These are phyloP conservation scores for Sylvicola cinctus DNA, from an alignment of 2,888 invertebrate genomes.

Conservation along the genomic window DNA sequence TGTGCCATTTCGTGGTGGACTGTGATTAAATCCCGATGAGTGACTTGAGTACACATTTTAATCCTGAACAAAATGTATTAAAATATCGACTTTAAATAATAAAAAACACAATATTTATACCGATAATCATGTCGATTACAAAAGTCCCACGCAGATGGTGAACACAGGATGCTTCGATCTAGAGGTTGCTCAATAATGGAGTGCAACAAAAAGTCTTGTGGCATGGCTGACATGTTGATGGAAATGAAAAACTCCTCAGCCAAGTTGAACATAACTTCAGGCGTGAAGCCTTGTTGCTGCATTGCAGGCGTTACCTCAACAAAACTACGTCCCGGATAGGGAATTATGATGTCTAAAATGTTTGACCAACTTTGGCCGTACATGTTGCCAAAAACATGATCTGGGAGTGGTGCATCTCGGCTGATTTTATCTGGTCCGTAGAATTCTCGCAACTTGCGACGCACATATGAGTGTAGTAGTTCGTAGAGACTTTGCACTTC, in stretches of 20 bases:
- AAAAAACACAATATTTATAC: constrained; percentile 22
- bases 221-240: constrained; percentile 69
- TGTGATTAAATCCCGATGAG: constrained; percentile 68
- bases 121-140: constrained; percentile 74
- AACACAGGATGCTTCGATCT: constrained; percentile 60
- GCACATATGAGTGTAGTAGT: constrained; percentile 71
- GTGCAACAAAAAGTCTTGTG: constrained; percentile 71
- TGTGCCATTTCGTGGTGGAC: constrained; percentile 88
- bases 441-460: constrained; percentile 58
- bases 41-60: constrained; percentile 72
- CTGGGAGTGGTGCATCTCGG: constrained; percentile 61
- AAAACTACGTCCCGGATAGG: constrained; percentile 65
- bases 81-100: constrained; percentile 4
- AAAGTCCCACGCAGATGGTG: constrained; percentile 88
- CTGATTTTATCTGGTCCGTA: constrained; percentile 70
- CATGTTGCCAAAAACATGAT: constrained; percentile 76
- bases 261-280: constrained; percentile 60
- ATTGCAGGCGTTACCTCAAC: constrained; percentile 71
- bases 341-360: constrained; percentile 57
- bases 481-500: constrained; percentile 72
- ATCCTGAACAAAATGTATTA: constrained; percentile 30
- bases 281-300: constrained; percentile 67
- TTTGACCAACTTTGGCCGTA: constrained; percentile 79
- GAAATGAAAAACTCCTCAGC: constrained; percentile 86
- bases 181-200: constrained; percentile 57